Base-by-base conservation (phyloP, 2,797 vertebrate species). In the Tachyglossus aculeatus region DNA sequence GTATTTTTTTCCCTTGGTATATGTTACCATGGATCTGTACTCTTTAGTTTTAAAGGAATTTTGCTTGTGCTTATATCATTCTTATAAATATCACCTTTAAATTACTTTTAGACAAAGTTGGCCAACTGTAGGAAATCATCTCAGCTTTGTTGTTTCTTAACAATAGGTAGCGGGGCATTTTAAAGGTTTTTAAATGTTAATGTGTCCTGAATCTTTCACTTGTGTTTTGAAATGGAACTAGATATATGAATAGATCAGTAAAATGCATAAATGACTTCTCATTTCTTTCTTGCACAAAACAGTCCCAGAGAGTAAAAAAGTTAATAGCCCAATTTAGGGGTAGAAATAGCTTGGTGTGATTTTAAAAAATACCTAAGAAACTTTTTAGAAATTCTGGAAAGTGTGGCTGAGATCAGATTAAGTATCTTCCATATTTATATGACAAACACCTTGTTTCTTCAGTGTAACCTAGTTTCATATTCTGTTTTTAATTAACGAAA, bases 1-100 rank as follows among this genome's bases (percentile, higher is more conserved):
- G 1, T n/a, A n/a, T n/a, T n/a, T n/a, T n/a, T n/a, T n/a, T n/a
- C n/a, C n/a, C n/a, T n/a, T n/a, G n/a, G n/a, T 33, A 12, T 50
- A 52, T 47, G 29, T 78, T 43, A 50, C 53, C 40, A 52, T 63
- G 44, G 22, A 55, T 31, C 15, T 69, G 22, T 15, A 21, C 16
- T 82, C 12, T 2, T 2, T n/a, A 39, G 56, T 81, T 67, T 78
- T 78, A 70, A 43, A 65, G 33, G 43, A 2, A 9, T 7, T 58
- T 71, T 32, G 39, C 6, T 74, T 47, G n/a, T 50, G 6, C 40
- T 43, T 59, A 9, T 56, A 15, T 57, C 25, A 10, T 31, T 24
- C 54, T 34, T 64, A 60, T 72, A 45, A 7, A 53, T 41, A n/a
- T 52, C 22, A 18, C 34, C 64, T 38, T n/a, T 58, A 43, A 21